Conservation (phyloP, 2,113 vertebrate genomes). For the Haemorhous mexicanus region DNA sequence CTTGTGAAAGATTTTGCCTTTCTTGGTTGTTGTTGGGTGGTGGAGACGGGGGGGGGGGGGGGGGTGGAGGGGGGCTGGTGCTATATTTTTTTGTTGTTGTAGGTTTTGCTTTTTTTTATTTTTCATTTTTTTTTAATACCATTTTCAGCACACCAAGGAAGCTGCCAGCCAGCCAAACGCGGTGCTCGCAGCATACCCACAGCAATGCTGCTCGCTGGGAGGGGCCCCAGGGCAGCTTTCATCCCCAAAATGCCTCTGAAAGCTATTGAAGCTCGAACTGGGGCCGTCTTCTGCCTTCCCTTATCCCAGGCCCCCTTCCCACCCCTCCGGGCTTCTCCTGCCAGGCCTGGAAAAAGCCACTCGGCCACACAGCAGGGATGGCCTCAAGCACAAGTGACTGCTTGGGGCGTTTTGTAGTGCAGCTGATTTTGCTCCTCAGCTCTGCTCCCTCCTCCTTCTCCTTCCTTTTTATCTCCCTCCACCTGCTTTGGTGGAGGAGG, state of each 20-base stretch:
- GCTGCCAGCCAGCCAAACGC: not conserved
- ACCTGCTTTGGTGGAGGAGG: not conserved
- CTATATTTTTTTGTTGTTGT: conserved; percentile 9
- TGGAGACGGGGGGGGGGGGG: not conserved
- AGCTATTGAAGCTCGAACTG: not conserved
- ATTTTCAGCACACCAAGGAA: not conserved
- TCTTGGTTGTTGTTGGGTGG: conserved; percentile 50
- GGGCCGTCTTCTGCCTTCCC: not conserved
- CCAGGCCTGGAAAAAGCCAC: conserved; percentile 27
- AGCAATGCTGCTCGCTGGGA: conserved; percentile 19
- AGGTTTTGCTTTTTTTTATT: not conserved
- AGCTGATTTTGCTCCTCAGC: not conserved
- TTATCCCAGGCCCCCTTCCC: not conserved
- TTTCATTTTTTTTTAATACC: not conserved
- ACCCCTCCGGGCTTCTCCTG: not conserved
- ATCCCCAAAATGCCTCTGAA: conserved; percentile 9
- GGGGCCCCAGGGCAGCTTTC: conserved; percentile 46
- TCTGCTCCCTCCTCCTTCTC: not conserved
- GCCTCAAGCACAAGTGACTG: conserved; percentile 23
- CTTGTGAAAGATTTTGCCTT: conserved; percentile 64
- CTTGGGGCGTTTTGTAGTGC: not conserved
- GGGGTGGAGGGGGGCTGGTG: not conserved
- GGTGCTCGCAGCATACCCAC: not conserved
- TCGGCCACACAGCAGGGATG: not conserved
- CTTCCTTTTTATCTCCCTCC: not conserved